Percentiles rank a stretch among this genome's conserved stretches.
These are phyloP conservation scores for Andinoacara biseriatus DNA, from an alignment of 2,113 vertebrate species.

Conservation along the genomic window DNA sequence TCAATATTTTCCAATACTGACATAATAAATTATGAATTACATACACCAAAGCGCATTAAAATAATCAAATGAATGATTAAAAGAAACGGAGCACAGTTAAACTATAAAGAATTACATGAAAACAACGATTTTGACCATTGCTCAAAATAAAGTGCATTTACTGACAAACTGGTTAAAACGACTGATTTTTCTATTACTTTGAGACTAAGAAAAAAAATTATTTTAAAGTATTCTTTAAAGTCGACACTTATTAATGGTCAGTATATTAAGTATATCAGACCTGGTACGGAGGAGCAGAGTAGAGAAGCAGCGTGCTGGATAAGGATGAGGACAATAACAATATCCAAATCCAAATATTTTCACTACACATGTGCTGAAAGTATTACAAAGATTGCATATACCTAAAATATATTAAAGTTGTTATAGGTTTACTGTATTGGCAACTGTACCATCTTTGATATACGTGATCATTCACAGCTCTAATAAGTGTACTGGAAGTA, in stretches of 20 bases:
- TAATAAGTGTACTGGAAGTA: neutral
- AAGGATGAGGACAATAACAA: neutral
- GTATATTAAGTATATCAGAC: neutral
- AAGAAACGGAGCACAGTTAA: too few relatives aligned
- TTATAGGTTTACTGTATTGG: neutral
- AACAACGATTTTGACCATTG: too few relatives aligned
- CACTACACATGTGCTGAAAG: neutral
- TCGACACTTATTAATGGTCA: neutral
- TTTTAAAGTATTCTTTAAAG: neutral
- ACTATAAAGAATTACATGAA: too few relatives aligned
- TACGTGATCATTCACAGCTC: neutral
- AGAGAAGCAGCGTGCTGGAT: fast-evolving
- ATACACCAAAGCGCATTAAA: too few relatives aligned
- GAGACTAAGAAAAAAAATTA: too few relatives aligned
- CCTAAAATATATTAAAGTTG: neutral
- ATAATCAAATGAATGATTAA: too few relatives aligned
- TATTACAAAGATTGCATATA: neutral
- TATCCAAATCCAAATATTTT: neutral
- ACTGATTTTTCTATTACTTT: too few relatives aligned
- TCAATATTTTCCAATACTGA: too few relatives aligned
- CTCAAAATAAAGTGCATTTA: too few relatives aligned
- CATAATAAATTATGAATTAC: too few relatives aligned
- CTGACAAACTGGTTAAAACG: too few relatives aligned
- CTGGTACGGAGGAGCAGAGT: neutral
- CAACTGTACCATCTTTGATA: neutral